Evolutionary conservation across 2,113 vertebrate genomes (phyloP).

Genomic region (Apteryx mantelli): DNA sequence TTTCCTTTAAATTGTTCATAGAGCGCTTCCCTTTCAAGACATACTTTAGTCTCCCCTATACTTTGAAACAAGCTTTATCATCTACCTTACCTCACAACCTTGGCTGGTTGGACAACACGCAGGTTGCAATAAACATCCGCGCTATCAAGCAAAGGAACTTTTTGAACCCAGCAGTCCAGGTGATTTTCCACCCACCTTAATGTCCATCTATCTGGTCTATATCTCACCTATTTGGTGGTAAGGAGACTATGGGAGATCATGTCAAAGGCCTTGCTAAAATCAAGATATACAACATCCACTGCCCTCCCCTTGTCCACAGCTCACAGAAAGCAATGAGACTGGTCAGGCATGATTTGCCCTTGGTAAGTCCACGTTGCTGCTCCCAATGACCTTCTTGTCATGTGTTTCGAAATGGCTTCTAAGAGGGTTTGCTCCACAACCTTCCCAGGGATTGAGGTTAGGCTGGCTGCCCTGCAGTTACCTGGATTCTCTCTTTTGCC

Average conservation of each 20-base stretch:
- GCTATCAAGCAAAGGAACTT: neutral
- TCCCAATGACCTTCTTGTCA: neutral
- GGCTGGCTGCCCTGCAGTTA: too few species aligned
- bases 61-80: neutral
- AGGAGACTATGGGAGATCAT: too few species aligned
- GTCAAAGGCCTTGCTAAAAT: too few species aligned
- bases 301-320: too few species aligned
- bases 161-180: too few species aligned
- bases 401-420: neutral
- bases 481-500: too few species aligned
- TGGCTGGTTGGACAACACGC: neutral
- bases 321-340: neutral
- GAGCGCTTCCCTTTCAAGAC: fast-evolving
- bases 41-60: fast-evolving
- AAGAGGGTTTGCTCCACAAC: neutral
- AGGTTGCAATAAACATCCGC: neutral
- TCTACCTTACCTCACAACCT: neutral
- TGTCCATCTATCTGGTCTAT: neutral
- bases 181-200: neutral
- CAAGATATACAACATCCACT: neutral
- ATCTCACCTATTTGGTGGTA: neutral
- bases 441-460: too few species aligned
- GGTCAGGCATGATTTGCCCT: neutral
- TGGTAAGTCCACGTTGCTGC: neutral
- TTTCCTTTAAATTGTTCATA: neutral